Base-by-base conservation (phyloP, 2,113 vertebrate genomes). In the Notarius quadriscutis region DNA sequence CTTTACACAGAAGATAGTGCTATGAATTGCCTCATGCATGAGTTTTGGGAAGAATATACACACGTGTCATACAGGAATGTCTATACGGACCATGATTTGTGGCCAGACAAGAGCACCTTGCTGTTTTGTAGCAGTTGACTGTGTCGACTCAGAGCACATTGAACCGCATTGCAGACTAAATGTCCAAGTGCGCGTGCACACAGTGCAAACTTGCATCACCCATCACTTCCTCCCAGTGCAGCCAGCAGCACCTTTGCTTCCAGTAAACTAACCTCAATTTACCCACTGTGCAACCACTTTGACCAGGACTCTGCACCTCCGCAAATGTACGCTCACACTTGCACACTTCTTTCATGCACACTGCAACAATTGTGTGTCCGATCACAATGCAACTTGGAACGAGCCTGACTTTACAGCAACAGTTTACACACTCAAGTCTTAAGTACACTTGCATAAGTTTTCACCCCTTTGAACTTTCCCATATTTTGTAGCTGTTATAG, bases 191-290 rank as follows among this genome's bases (percentile, higher is more conserved):
- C 5, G 22, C 41, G 22, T 12, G 11, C 53, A 10, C 55, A 57
- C 55, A 57, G 2, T 5, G 51, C 58, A 69, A 62, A 41, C 51
- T 7, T 6, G 7, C 5, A n/a, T 53, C 34, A 79, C 34, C 50
- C 22, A 3, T 57, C 80, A 72, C 51, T 79, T 80, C 65, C 74
- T 87, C 41, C 72, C 48, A n/a, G 34, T 83, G 41, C 62, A 27
- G 14, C 41, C 41, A 51, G 51, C 20, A 11, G 55, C 20, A n/a
- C 18, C 34, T 85, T 12, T 10, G 8, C 14, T 48, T 55, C 20
- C 55, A 41, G 12, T 41, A 12, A n/a, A 41, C 4, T 7, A 5
- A 48, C 8, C 8, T 22, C 51, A 55, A 14, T 22, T 5, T 67
- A 58, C 25, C 48, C 48, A 77, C 48, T 3, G 27, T 11, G n/a